These are phyloP conservation scores for Lepidocolaptes lacrymiger DNA, from an alignment of 2,797 vertebrate species.

Conservation along the genomic window DNA sequence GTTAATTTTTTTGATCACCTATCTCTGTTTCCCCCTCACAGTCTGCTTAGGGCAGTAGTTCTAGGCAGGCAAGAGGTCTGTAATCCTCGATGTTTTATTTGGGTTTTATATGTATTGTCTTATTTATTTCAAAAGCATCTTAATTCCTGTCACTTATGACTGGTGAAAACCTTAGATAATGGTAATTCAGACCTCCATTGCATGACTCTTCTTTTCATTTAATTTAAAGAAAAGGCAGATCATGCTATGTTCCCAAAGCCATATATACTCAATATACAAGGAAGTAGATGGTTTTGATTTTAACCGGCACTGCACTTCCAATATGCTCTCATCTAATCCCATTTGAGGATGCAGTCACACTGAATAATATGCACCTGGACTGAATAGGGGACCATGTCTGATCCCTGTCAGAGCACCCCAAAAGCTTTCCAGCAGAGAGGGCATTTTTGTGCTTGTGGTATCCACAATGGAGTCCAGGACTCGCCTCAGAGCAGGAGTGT, in stretches of 20 bases:
- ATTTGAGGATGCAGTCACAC: background rate
- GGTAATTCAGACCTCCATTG: background rate
- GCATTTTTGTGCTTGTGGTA: rapidly evolving
- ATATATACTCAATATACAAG: background rate
- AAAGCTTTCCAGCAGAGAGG: background rate
- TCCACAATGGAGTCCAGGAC: rapidly evolving
- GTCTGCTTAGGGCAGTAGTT: background rate
- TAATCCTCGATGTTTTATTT: background rate
- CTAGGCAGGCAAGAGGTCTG: background rate
- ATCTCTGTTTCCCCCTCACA: background rate
- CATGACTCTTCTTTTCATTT: background rate
- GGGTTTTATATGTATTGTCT: background rate
- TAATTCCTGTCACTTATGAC: background rate
- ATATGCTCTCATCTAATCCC: background rate
- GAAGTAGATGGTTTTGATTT: background rate
- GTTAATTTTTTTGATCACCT: background rate
- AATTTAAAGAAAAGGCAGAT: background rate
- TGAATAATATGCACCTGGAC: background rate
- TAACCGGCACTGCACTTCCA: background rate
- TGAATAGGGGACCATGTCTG: rapidly evolving
- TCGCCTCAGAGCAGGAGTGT: rapidly evolving
- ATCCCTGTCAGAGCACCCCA: background rate
- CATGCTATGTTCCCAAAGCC: background rate
- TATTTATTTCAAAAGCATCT: background rate
- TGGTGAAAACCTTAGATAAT: background rate